Conservation (phyloP, 2,888 invertebrate species). For the Baronia brevicornis region DNA sequence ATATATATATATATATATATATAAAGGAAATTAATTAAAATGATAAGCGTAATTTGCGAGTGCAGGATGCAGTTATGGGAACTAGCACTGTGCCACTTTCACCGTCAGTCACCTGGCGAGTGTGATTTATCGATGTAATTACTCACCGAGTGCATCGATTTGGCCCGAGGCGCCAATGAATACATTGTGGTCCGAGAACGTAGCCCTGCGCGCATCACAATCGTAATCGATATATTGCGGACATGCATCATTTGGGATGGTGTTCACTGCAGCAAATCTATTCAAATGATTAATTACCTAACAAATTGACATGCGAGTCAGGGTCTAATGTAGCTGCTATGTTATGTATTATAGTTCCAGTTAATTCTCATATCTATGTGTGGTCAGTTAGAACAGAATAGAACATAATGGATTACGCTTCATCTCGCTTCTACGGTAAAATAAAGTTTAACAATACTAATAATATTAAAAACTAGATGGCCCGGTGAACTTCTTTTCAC, state of each 20-base stretch:
- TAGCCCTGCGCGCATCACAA: slow-evolving; percentile 1
- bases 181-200: slow-evolving; percentile 6
- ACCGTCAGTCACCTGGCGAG: slow-evolving; percentile 11
- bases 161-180: slow-evolving; percentile 9
- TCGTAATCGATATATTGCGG: slow-evolving; percentile 2
- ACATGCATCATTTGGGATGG: not conserved
- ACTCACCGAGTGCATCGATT: slow-evolving; percentile 7
- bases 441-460: no score
- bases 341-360: no score
- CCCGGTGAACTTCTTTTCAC: no score
- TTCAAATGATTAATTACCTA: slow-evolving; percentile 1
- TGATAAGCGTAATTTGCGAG: slow-evolving; percentile 6
- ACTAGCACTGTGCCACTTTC: slow-evolving; percentile 17
- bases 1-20: no score
- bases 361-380: no score
- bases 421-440: no score
- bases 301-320: not conserved
- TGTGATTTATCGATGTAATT: slow-evolving; percentile 16
- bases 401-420: no score
- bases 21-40: no score
- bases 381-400: no score
- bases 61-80: slow-evolving; percentile 9
- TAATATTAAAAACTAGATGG: no score
- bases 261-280: no score
- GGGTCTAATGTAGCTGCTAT: no score